Conservation (phyloP, 2,888 invertebrate species). For the Drosophila imparisetae region DNA sequence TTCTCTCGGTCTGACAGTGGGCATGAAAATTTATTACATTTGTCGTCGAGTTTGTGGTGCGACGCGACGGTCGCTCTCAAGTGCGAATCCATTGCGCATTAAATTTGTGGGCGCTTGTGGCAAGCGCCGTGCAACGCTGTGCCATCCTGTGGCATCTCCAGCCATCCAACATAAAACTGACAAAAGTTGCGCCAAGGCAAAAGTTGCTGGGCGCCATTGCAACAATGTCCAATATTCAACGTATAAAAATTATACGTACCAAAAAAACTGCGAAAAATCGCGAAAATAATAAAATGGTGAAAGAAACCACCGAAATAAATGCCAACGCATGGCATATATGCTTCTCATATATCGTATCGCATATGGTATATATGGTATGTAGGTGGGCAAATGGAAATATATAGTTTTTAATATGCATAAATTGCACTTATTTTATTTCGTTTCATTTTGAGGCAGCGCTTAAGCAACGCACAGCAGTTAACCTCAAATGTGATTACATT, state of each 20-base stretch:
- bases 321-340: constrained; percentile 27
- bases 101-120: constrained; percentile 57
- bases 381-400: constrained; percentile 42
- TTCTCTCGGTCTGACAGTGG: constrained; percentile 53
- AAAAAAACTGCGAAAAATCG: constrained; percentile 12
- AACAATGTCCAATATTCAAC: constrained; percentile 56
- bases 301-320: constrained; percentile 34
- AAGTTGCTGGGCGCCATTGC: constrained; percentile 44
- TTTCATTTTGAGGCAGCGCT: constrained; percentile 36
- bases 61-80: constrained; percentile 27
- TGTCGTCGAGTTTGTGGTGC: constrained; percentile 16
- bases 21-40: constrained; percentile 73
- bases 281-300: not conserved
- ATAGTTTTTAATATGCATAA: constrained; percentile 74
- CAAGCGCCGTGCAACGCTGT: constrained; percentile 30
- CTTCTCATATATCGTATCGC: not conserved
- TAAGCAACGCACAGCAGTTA: constrained; percentile 17
- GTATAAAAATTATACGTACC: constrained; percentile 43
- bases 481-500: not conserved
- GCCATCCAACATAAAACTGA: constrained; percentile 57
- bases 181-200: constrained; percentile 66
- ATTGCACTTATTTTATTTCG: constrained; percentile 61
- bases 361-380: constrained; percentile 1
- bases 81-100: constrained; percentile 66
- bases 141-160: constrained; percentile 37